Conservation (phyloP, 2,113 vertebrate species). For the Epinephelus moara region DNA sequence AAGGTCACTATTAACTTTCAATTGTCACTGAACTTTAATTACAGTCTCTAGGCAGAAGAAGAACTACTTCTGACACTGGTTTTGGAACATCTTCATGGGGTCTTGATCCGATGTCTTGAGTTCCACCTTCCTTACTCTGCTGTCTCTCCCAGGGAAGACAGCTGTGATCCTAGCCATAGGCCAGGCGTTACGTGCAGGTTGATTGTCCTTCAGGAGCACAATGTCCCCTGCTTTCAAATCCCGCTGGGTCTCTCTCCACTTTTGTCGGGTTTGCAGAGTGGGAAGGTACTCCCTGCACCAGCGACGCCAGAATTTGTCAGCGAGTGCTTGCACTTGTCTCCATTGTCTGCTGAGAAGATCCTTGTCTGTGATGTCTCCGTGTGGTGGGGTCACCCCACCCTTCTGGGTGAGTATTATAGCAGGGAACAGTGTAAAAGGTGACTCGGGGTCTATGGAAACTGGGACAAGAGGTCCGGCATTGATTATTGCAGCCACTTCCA, state of each 20-base stretch:
- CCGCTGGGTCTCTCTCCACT: not conserved
- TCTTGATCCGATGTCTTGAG: not conserved
- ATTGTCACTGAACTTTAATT: not conserved
- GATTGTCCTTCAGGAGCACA: not conserved
- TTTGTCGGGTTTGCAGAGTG: not conserved
- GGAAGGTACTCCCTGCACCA: not conserved
- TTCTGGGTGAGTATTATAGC: slow-evolving; percentile 1
- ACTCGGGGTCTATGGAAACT: not conserved
- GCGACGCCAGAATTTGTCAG: not conserved
- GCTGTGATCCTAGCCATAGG: not conserved
- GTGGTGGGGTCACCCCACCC: not conserved
- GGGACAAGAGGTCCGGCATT: not conserved
- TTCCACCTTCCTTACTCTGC: not conserved
- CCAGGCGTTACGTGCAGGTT: not conserved
- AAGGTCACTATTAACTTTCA: not conserved
- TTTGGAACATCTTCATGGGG: not conserved
- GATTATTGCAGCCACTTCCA: not conserved
- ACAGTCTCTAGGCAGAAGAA: not conserved
- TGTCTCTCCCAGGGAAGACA: not conserved
- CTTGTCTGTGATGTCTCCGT: not conserved
- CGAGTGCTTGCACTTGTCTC: not conserved
- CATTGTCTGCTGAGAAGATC: not conserved
- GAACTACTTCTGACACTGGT: not conserved
- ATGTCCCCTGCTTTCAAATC: not conserved
- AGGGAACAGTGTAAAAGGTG: not conserved